A percentile compares a stretch with the other conserved stretches of the same genome.
Conservation (phyloP, 2,113 vertebrate species). For the Vulpes lagopus region DNA sequence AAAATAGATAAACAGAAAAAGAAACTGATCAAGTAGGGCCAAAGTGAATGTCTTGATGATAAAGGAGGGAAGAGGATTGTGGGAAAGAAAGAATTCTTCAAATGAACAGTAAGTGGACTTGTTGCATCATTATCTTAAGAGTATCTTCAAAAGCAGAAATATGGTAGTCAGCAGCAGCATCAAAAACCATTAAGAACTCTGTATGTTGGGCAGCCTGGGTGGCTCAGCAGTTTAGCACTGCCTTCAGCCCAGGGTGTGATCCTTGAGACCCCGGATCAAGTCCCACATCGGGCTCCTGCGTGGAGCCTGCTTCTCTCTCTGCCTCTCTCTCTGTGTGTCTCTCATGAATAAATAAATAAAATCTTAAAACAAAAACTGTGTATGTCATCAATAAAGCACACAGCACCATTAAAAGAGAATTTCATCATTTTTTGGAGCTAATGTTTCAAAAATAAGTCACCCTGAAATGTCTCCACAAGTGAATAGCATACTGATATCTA, state of each 20-base stretch:
- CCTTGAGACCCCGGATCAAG: too few species aligned
- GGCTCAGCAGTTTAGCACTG: too few species aligned
- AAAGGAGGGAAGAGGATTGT: not conserved
- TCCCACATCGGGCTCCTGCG: too few species aligned
- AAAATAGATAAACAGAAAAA: conserved; percentile 26
- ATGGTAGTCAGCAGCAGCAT: not conserved
- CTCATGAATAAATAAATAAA: too few species aligned
- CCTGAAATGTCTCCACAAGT: not conserved
- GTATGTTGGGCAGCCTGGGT: not conserved
- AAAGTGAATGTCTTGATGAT: not conserved
- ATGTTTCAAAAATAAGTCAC: not conserved
- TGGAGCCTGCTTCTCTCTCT: too few species aligned
- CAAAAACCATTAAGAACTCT: not conserved
- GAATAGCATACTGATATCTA: not conserved
- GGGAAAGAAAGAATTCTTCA: not conserved
- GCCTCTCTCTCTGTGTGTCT: too few species aligned
- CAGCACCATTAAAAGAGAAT: not conserved
- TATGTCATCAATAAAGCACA: not conserved
- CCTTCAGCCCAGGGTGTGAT: too few species aligned
- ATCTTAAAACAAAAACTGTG: too few species aligned
- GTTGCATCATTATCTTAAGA: not conserved
- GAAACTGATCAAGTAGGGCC: not conserved
- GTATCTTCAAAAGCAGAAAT: conserved; percentile 10
- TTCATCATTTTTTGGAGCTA: not conserved
- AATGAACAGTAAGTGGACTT: not conserved